These are phyloP conservation scores for Acrocephalus arundinaceus DNA, from an alignment of 2,113 vertebrate species.

Conservation along the genomic window DNA sequence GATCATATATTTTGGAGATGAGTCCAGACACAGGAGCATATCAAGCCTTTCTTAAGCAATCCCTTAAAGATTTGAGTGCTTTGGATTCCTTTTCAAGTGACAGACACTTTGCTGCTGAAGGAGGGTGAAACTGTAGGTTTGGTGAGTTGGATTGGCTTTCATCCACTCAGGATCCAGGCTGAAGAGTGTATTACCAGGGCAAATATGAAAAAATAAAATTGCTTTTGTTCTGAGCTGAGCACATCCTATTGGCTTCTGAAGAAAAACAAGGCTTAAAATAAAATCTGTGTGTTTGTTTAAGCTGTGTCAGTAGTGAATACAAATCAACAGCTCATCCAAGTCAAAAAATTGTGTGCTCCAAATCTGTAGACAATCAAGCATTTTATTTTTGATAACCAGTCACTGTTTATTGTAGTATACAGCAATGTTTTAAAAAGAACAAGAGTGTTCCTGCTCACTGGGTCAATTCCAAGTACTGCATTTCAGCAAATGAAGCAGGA, in stretches of 20 bases:
- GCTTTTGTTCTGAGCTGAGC: slow-evolving; percentile 20
- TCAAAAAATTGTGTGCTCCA: not conserved
- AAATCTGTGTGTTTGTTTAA: slow-evolving; percentile 41
- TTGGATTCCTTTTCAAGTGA: not conserved
- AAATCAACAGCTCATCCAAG: slow-evolving; percentile 2
- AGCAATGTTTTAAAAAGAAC: slow-evolving; percentile 43
- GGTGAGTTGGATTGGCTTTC: not conserved
- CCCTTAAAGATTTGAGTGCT: not conserved
- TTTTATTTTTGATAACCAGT: slow-evolving; percentile 61
- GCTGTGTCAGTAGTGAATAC: not conserved
- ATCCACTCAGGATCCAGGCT: not conserved
- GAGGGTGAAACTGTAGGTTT: not conserved
- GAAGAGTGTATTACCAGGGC: not conserved
- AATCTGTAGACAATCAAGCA: slow-evolving; percentile 35
- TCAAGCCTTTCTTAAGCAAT: not conserved
- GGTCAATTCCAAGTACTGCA: slow-evolving; percentile 52
- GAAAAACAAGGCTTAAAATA: slow-evolving; percentile 5
- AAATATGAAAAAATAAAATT: not conserved
- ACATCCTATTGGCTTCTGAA: not conserved
- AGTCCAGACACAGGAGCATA: not conserved
- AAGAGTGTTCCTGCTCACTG: not conserved
- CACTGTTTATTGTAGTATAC: slow-evolving; percentile 17
- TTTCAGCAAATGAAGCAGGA: slow-evolving; percentile 61
- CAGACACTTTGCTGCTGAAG: not conserved
- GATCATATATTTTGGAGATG: not conserved